phyloP scores from a whole-genome alignment of 2,888 invertebrate species.

The Spodoptera exigua region DNA sequence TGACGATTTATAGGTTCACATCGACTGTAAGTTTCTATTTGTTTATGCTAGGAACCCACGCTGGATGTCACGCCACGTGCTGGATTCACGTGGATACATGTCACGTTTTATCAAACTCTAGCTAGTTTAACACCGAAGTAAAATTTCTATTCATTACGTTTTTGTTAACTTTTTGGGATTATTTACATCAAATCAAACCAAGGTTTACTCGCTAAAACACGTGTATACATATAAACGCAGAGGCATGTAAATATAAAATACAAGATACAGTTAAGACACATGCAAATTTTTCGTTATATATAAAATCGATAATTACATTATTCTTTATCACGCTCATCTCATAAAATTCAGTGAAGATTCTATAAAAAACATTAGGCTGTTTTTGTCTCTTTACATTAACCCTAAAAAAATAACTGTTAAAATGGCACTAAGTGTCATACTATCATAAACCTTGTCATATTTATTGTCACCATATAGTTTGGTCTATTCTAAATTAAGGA shows the following conservation, averaged over 20 bases:
- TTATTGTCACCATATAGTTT: too few relatives aligned
- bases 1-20: constrained; percentile 53
- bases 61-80: constrained; percentile 66
- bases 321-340: too few relatives aligned
- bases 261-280: too few relatives aligned
- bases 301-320: too few relatives aligned
- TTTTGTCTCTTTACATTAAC: too few relatives aligned
- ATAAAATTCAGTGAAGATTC: too few relatives aligned
- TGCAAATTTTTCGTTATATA: too few relatives aligned
- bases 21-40: constrained; percentile 62
- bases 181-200: neutral
- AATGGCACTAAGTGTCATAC: neutral
- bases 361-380: too few relatives aligned
- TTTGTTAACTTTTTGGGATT: constrained; percentile 8
- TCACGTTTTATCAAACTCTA: constrained; percentile 45
- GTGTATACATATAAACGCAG: too few relatives aligned
- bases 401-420: neutral
- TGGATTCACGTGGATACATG: constrained; percentile 60
- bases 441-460: neutral
- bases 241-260: too few relatives aligned
- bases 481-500: too few relatives aligned
- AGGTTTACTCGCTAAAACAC: too few relatives aligned
- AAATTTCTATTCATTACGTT: constrained; percentile 14
- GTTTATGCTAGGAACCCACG: constrained; percentile 65
- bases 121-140: constrained; percentile 16